Base-by-base conservation (phyloP, 2,888 invertebrate species). In the Drosophila histrio region DNA sequence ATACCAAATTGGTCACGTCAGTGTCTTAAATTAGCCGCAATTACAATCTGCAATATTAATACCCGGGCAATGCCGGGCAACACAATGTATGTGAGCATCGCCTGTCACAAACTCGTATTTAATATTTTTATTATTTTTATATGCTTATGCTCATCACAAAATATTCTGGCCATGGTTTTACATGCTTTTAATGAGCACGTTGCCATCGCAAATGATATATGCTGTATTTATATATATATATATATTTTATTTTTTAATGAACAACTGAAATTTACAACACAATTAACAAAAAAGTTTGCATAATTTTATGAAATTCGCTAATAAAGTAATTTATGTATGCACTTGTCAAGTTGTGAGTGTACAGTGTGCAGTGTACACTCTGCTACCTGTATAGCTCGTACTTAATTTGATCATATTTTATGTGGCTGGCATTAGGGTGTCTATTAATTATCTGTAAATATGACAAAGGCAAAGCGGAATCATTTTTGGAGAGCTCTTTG, bases 381-480 rank as follows among this genome's bases (percentile, higher is more conserved):
- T 17, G 24, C 43, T 17, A 69, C 63, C 64, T 70, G 72, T 0
- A 43, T 21, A 43, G 22, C 11, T 44, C 53, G 46, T 30, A 66
- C 77, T 79, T 82, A 77, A 82, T 80, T 78, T 78, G 69, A 50
- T 36, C 61, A 76, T 64, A 80, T 76, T 83, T 83, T 64, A 76
- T 72, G 61, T 60, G 56, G 49, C 26, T 34, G 49, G 34, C 72
- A 77, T 82, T 85, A 70, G 62, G 68, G 54, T 46, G 65, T 64
- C 73, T 77, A 82, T 85, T 79, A 82, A 85, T 82, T 85, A 76
- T 58, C 63, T 63, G 67, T 54, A 61, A 71, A 73, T 72, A 67
- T 62, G 67, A 66, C 62, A 84, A 73, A 70, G 49, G 58, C 62
- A 44, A 47, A 58, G 39, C 38, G 47, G 60, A 64, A 79, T 79